Percentiles rank a stretch among this genome's conserved stretches.
Evolutionary conservation across 92 coral and sea anemone species (phyloP).

Genomic region (Umimayanthus kanabou): DNA sequence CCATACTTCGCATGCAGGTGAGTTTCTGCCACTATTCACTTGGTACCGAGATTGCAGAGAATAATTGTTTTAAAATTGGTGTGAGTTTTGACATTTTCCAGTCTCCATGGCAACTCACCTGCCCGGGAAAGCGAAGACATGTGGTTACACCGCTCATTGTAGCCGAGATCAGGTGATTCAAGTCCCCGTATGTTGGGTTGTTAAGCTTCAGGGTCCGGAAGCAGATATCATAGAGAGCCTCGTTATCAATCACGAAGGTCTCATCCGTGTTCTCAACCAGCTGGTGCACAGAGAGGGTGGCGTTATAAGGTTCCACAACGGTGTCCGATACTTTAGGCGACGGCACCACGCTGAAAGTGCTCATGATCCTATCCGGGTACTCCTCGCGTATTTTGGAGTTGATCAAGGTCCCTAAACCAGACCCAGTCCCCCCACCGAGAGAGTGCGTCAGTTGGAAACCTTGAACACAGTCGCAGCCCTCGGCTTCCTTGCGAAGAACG

Average conservation of each 20-base stretch:
- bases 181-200: conserved; percentile 94
- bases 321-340: conserved; percentile 94
- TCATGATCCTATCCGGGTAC: conserved; percentile 91
- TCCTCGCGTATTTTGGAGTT: conserved; percentile 93
- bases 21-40: no score
- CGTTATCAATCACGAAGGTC: conserved; percentile 90
- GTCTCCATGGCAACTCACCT: conserved; percentile 51
- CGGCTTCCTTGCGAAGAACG: conserved; percentile 84
- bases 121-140: conserved; percentile 93
- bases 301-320: conserved; percentile 93
- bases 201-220: conserved; percentile 86
- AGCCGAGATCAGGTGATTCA: conserved; percentile 88
- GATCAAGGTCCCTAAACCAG: conserved; percentile 89
- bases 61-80: no score
- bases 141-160: conserved; percentile 96
- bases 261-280: conserved; percentile 94
- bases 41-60: no score
- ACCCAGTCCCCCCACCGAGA: conserved; percentile 97
- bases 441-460: conserved; percentile 96
- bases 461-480: conserved; percentile 92
- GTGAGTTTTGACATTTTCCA: no score
- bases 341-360: conserved; percentile 91
- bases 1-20: no score
- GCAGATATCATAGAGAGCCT: conserved; percentile 95
- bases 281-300: conserved; percentile 94